Base-by-base conservation (phyloP, 2,797 vertebrate species). In the Salmo trutta region DNA sequence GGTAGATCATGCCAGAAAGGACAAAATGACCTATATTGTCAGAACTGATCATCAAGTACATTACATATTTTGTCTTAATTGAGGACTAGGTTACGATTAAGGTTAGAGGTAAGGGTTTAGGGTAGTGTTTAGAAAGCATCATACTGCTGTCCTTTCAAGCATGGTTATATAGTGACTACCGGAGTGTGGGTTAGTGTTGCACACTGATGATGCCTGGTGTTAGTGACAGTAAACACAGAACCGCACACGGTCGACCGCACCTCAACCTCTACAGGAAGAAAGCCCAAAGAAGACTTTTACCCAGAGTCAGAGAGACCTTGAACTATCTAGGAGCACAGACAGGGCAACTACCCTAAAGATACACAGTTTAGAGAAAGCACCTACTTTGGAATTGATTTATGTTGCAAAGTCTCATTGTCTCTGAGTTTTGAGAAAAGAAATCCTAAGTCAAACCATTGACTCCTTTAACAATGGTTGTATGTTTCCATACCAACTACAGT, bases 241-340 rank as follows among this genome's bases (percentile, higher is more conserved):
- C 76, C 81, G 81, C 78, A 54, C 71, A 78, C 31, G 62, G 59
- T 91, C 92, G 87, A 92, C 78, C 80, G 54, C 76, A 93, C 93
- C 91, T 89, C 29, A 84, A 90, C 94, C 90, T 86, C 85, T 88
- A 68, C 92, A 93, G 94, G 95, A 94, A 94, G 89, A 92, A 71
- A 83, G 87, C 87, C 36, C 68, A 24, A 3, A 19, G 36, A 76
- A 76, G 75, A 1, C 7, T 15, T 41, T 17, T 8, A 33, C 19
- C n/a, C 21, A n/a, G 21, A 51, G 54, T 74, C 15, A 75, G 4
- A 67, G 2, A 51, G 33, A 5, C 76, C 31, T 16, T 4, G 5
- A 36, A 17, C 31, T 10, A 12, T 21, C 15, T 24, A 62, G 5
- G n/a, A 21, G n/a, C 2, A 62, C n/a, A 21, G n/a, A 47, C 59